Conservation (phyloP, 2,113 vertebrate genomes). For the Osmerus mordax region DNA sequence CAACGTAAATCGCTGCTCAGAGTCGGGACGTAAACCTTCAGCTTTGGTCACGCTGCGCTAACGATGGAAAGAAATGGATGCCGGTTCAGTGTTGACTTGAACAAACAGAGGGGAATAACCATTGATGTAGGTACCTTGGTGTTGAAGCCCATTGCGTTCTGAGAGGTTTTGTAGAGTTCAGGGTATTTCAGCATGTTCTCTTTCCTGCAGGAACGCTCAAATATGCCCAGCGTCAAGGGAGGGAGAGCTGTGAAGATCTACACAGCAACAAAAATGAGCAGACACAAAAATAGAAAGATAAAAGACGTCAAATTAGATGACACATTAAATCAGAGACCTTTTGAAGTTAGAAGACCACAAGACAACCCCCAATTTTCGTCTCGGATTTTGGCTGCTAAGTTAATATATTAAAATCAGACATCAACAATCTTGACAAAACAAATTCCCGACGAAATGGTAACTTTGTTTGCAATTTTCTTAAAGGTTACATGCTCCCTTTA, state of each 20-base stretch:
- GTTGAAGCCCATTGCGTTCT: constrained; percentile 97
- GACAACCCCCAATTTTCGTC: too few species aligned
- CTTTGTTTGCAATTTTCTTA: not conserved
- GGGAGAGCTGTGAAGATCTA: constrained; percentile 96
- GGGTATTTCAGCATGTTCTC: constrained; percentile 99
- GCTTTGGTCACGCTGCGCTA: too few species aligned
- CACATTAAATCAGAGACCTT: not conserved
- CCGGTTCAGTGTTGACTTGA: not conserved
- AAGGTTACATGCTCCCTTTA: too few species aligned
- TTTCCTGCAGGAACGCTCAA: constrained; percentile 94
- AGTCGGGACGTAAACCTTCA: constrained; percentile 16
- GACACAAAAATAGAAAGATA: constrained; percentile 4
- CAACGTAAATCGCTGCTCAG: constrained; percentile 8
- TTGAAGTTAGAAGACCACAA: not conserved
- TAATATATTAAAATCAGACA: too few species aligned
- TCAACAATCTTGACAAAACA: too few species aligned
- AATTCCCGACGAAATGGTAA: not conserved
- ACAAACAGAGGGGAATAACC: not conserved
- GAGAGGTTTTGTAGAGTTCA: constrained; percentile 96
- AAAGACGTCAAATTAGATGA: not conserved
- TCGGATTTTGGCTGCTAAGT: too few species aligned
- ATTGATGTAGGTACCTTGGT: constrained; percentile 81
- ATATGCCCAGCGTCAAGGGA: constrained; percentile 95
- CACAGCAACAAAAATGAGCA: not conserved
- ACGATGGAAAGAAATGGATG: too few species aligned